Evolutionary conservation across 2,113 vertebrate genomes (phyloP).

Genomic region (Spermophilus dauricus): DNA sequence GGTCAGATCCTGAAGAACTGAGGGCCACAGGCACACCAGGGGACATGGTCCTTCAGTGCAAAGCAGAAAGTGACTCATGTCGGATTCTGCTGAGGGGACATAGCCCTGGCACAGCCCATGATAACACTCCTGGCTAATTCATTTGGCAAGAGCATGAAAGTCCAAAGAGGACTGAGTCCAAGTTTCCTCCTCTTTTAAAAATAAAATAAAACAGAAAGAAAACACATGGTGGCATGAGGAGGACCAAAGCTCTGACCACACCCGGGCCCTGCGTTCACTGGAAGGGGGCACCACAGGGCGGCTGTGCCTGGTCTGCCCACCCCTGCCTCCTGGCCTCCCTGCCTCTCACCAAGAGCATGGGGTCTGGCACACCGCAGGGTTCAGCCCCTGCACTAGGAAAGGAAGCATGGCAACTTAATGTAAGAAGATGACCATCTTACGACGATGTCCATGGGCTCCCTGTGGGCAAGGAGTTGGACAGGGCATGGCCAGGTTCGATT

Average conservation of each 20-base stretch:
- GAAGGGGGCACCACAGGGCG: neutral
- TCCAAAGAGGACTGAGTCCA: constrained; percentile 54
- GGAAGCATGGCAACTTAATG: rapidly evolving
- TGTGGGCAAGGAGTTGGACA: neutral
- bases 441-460: rapidly evolving
- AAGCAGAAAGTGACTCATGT: constrained; percentile 71
- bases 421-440: rapidly evolving
- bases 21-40: neutral
- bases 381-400: neutral
- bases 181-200: constrained; percentile 57
- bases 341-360: neutral
- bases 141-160: constrained; percentile 84
- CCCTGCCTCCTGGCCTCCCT: too few relatives aligned
- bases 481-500: rapidly evolving
- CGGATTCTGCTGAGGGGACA: neutral
- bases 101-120: constrained; percentile 21
- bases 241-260: neutral
- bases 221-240: constrained; percentile 51
- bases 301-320: neutral
- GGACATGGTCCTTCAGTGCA: neutral
- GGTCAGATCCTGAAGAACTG: neutral
- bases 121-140: constrained; percentile 74
- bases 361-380: neutral
- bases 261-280: neutral
- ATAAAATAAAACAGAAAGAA: constrained; percentile 68